Base-by-base conservation (phyloP, 1,140 invertebrate species). In the Drosophila leontia region DNA sequence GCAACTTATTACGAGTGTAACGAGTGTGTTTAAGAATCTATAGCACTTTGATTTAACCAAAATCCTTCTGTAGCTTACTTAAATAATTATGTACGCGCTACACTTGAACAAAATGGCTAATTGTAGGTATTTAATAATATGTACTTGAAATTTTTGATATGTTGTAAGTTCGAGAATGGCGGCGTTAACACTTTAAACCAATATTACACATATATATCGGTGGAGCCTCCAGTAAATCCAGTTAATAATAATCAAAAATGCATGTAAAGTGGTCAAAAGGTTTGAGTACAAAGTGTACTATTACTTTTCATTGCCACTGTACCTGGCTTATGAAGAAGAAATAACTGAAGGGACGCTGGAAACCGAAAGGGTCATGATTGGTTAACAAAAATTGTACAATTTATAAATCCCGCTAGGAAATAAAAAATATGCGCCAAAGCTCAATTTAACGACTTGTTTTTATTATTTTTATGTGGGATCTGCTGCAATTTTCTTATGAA, bases 1-100 rank as follows among this genome's bases (percentile, higher is more conserved):
- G 50, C 71, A 50, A 65, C 53, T 55, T 23, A 55, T 53, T 15
- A 9, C 48, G 23, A 39, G 19, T 63, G 58, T 45, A 71, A 71
- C 23, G 60, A 34, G 39, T 78, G 50, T 57, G 57, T 47, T 63
- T 77, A 44, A 48, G 64, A 56, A 62, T 63, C 53, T 56, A 39
- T 26, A 39, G 4, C 3, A 56, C 70, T 59, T 81, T 71, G 61
- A 75, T 81, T 85, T 60, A 82, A 80, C 57, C 64, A 59, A 67
- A 75, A 63, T 59, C 78, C 63, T 44, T 57, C 48, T 77, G 58
- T 83, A 83, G 71, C 62, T 60, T 83, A 83, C 71, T 64, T 83
- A 59, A 50, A 65, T 57, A 75, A 69, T 58, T 78, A 50, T 75
- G 61, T 69, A 82, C 35, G 26, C 60, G 41, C 42, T 48, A 57